phyloP scores from a whole-genome alignment of 2,113 vertebrate genomes.

The Larimichthys crocea region DNA sequence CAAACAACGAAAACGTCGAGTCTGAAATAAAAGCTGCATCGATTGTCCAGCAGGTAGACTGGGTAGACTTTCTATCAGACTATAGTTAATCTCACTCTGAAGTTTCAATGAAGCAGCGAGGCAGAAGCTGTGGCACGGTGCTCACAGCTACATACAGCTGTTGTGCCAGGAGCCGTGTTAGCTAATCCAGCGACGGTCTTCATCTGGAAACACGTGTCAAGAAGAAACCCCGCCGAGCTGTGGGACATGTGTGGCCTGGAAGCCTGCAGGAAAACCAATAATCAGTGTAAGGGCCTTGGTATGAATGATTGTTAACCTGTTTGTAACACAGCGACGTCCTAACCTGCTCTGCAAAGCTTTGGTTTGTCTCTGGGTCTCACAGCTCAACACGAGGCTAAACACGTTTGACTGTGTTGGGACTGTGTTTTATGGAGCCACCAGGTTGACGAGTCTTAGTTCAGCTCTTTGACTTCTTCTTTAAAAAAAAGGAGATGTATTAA shows the following conservation, averaged over 20 bases:
- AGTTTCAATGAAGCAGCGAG: not conserved
- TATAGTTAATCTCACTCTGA: not conserved
- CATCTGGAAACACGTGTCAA: slow-evolving; percentile 34
- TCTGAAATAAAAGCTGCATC: not conserved
- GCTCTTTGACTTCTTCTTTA: not conserved
- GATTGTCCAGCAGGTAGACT: not conserved
- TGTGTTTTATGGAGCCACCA: too few species aligned
- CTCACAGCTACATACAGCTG: not conserved
- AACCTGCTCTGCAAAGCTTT: not conserved
- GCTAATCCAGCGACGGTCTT: not conserved
- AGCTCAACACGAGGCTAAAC: too few species aligned
- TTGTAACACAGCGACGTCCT: not conserved
- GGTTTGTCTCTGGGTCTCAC: accelerated
- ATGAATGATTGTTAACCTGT: too few species aligned
- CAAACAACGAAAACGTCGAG: too few species aligned
- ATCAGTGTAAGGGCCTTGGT: too few species aligned
- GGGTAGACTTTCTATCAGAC: not conserved
- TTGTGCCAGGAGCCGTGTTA: slow-evolving; percentile 3
- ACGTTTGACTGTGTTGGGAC: too few species aligned
- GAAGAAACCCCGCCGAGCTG: not conserved
- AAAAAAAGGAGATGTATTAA: too few species aligned
- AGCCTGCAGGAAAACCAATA: not conserved
- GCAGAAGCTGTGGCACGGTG: slow-evolving; percentile 10
- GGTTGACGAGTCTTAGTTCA: not conserved
- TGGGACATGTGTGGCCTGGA: not conserved